A percentile compares a stretch with the other conserved stretches of the same genome.
Conservation (phyloP, 2,113 vertebrate species). For the Gadus macrocephalus region DNA sequence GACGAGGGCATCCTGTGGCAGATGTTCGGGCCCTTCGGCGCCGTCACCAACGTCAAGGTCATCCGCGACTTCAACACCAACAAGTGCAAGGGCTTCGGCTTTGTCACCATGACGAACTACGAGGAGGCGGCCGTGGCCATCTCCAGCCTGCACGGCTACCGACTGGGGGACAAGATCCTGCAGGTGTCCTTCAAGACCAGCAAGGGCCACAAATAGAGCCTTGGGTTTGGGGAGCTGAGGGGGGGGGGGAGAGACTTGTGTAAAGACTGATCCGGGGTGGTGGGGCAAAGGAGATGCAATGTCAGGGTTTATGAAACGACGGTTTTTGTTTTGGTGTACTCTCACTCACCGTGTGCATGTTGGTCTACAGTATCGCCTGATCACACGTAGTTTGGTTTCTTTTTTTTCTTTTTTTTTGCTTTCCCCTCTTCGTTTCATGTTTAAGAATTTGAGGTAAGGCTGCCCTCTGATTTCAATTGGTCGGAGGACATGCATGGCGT, state of each 20-base stretch:
- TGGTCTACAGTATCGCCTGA: constrained; percentile 74
- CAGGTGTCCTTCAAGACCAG: constrained; percentile 99
- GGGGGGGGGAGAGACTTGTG: constrained; percentile 14
- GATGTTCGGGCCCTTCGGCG: constrained; percentile 98
- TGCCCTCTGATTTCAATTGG: background rate
- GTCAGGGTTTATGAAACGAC: background rate
- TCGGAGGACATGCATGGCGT: background rate
- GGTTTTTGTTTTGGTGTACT: constrained; percentile 76
- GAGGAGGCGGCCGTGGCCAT: constrained; percentile 99
- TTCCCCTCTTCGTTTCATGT: constrained; percentile 70
- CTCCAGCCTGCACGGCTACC: constrained; percentile 96
- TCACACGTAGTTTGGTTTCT: constrained; percentile 69
- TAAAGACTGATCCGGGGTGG: constrained; percentile 23
- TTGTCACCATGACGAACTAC: constrained; percentile 99
- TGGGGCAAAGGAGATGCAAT: constrained; percentile 7
- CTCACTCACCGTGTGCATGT: constrained; percentile 70
- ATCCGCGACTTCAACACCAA: constrained; percentile 99
- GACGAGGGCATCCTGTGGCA: constrained; percentile 99
- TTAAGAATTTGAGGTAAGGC: constrained; percentile 67
- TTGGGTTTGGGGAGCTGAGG: constrained; percentile 35
- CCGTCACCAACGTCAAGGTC: constrained; percentile 98
- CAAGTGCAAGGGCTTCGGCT: constrained; percentile 99
- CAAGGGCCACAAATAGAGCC: constrained; percentile 95
- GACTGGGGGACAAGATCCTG: constrained; percentile 97
- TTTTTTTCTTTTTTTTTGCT: constrained; percentile 72